Evolutionary conservation across 2,888 invertebrate species (phyloP).

Genomic region (Dryomyza anilis): DNA sequence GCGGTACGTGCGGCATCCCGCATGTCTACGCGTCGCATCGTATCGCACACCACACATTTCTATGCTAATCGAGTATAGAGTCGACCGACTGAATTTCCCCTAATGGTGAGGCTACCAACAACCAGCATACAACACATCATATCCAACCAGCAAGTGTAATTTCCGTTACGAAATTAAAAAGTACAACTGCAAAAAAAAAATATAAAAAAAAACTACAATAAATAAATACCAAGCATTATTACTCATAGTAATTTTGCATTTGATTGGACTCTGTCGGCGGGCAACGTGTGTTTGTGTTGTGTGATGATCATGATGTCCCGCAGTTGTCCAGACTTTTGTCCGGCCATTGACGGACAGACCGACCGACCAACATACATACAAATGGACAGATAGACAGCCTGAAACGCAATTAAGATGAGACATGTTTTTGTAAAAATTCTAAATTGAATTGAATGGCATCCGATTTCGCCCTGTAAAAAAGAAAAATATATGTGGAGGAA

Average conservation of each 20-base stretch:
- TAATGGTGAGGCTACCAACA: no score
- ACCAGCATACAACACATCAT: no score
- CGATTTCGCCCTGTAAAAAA: background rate
- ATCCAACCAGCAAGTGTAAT: conserved; percentile 9
- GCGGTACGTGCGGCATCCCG: no score
- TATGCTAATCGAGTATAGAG: no score
- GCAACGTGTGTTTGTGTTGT: no score
- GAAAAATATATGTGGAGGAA: background rate
- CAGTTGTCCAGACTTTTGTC: background rate
- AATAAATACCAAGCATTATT: no score
- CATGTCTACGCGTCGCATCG: no score
- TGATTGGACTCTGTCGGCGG: no score
- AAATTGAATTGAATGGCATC: conserved; percentile 2
- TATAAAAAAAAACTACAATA: no score
- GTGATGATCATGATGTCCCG: no score
- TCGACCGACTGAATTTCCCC: no score
- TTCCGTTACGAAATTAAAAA: conserved; percentile 13
- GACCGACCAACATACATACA: background rate
- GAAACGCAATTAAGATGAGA: background rate
- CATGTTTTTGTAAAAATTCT: background rate
- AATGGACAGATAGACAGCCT: conserved; percentile 2
- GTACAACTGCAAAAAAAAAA: background rate
- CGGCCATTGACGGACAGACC: background rate
- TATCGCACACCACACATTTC: no score
- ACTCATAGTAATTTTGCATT: conserved; percentile 3